Evolutionary conservation across 2,113 vertebrate genomes (phyloP).

Genomic region (Lampris incognitus): DNA sequence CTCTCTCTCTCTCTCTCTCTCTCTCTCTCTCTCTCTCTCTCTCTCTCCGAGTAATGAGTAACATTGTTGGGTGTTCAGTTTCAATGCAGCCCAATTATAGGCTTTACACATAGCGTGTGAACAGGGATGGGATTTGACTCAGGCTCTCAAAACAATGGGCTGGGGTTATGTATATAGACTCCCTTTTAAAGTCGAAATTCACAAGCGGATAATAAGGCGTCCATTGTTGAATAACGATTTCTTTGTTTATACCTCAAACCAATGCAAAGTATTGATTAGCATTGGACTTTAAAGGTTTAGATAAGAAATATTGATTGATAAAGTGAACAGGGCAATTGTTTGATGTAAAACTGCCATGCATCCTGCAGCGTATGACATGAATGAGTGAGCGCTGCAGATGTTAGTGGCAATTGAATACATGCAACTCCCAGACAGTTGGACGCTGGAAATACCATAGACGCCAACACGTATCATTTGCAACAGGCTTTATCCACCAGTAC

Average conservation of each 20-base stretch:
- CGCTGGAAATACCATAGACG: too few relatives aligned
- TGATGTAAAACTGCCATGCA: background rate
- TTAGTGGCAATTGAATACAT: background rate
- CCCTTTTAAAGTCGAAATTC: constrained; percentile 27
- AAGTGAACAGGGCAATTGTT: background rate
- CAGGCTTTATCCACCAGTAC: too few relatives aligned
- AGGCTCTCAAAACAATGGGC: constrained; percentile 40
- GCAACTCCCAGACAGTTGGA: background rate
- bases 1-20: constrained; percentile 6
- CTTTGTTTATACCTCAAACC: constrained; percentile 26
- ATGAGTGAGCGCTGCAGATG: background rate
- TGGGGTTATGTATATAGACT: constrained; percentile 14
- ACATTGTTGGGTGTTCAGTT: constrained; percentile 61
- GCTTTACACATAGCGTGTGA: constrained; percentile 66
- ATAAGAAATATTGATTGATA: constrained; percentile 5
- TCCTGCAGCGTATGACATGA: background rate
- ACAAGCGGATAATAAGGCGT: constrained; percentile 21
- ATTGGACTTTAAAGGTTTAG: background rate
- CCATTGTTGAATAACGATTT: constrained; percentile 1
- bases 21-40: background rate
- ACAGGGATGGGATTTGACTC: constrained; percentile 46
- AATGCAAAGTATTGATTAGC: background rate
- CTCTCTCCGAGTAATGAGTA: constrained; percentile 14
- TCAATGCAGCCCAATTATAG: constrained; percentile 59
- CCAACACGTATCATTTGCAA: too few relatives aligned